These are phyloP conservation scores for Sphinx pinastri DNA, from an alignment of 2,888 invertebrate species.

Conservation along the genomic window DNA sequence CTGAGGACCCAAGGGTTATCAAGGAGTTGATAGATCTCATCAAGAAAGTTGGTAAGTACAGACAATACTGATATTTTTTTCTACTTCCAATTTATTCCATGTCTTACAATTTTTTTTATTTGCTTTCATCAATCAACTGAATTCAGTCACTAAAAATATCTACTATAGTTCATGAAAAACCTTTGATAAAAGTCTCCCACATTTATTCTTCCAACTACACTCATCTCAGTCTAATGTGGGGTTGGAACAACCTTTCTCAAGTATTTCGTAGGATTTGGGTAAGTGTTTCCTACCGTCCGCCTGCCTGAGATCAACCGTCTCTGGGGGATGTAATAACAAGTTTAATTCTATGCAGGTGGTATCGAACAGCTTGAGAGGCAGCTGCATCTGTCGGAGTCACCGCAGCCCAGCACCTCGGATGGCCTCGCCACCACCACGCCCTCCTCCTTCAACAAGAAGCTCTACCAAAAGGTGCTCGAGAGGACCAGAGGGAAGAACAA, in stretches of 20 bases:
- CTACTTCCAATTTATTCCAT: neutral
- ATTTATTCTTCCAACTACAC: no score
- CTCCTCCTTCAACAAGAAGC: conserved; percentile 88
- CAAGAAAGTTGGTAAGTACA: conserved; percentile 89
- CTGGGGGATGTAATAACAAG: no score
- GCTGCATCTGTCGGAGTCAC: conserved; percentile 74
- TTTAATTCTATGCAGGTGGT: conserved; percentile 82
- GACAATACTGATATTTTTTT: neutral
- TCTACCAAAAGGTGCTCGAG: conserved; percentile 89
- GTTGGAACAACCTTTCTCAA: no score
- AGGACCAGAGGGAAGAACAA: conserved; percentile 70
- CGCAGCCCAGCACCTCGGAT: conserved; percentile 67
- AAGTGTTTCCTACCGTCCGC: no score
- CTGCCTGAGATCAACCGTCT: no score
- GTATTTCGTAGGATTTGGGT: no score
- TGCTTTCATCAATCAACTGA: neutral
- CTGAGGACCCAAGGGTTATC: conserved; percentile 90
- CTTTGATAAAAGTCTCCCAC: no score
- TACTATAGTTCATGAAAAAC: no score
- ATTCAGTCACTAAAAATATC: neutral
- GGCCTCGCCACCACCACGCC: conserved; percentile 79
- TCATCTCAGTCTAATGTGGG: no score
- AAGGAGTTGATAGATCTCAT: conserved; percentile 93
- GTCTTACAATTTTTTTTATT: neutral
- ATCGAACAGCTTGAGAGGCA: conserved; percentile 94